These are phyloP conservation scores for Dasypolia templi DNA, from an alignment of 2,888 invertebrate genomes.

Conservation along the genomic window DNA sequence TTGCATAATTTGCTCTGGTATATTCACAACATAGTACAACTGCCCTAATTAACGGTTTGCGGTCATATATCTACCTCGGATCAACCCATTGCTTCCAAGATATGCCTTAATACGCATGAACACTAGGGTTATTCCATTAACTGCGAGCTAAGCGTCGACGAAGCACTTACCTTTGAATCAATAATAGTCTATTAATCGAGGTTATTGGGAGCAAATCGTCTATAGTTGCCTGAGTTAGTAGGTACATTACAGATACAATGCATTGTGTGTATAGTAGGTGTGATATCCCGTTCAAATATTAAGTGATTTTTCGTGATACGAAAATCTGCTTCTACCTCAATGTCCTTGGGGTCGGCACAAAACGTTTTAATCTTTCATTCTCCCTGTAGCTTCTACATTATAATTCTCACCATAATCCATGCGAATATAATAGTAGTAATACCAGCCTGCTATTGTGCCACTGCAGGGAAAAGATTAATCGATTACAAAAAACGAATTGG, in stretches of 20 bases:
- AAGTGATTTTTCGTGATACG: neutral
- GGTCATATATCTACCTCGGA: conserved; percentile 7
- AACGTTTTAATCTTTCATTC: neutral
- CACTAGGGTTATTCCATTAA: conserved; percentile 36
- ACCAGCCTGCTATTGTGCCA: neutral
- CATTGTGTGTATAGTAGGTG: neutral
- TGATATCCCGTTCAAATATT: neutral
- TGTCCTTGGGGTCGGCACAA: too few species aligned
- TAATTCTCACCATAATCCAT: neutral
- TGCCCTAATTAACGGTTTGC: neutral
- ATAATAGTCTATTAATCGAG: conserved; percentile 14
- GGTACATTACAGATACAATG: neutral
- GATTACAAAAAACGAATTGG: neutral
- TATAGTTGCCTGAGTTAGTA: neutral
- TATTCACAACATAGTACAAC: neutral
- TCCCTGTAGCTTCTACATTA: neutral
- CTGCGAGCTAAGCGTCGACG: neutral
- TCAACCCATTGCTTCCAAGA: neutral
- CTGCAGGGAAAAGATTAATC: neutral
- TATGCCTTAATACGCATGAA: conserved; percentile 5
- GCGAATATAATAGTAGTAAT: neutral
- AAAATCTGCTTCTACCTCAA: neutral
- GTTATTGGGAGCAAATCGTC: neutral
- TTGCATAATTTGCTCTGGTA: neutral
- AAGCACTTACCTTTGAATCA: conserved; percentile 5